These are phyloP conservation scores for Hylia prasina DNA, from an alignment of 2,113 vertebrate species.

Conservation along the genomic window DNA sequence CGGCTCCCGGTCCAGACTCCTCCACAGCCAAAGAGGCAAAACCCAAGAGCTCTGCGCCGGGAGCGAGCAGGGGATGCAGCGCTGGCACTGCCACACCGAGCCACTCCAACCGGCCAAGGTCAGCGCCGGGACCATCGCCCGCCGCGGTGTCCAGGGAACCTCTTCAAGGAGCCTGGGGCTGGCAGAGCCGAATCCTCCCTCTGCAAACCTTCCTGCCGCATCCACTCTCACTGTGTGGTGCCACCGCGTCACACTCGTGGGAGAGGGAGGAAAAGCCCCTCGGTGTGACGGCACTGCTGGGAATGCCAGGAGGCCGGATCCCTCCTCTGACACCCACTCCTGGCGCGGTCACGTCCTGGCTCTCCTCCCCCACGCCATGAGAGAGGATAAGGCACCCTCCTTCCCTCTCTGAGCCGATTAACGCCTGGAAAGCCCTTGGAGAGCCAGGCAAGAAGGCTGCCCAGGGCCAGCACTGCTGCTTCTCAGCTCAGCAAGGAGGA, in stretches of 20 bases:
- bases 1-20: neutral
- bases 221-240: neutral
- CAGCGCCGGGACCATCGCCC: neutral
- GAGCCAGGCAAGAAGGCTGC: neutral
- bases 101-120: neutral
- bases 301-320: constrained; percentile 18
- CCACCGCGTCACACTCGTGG: neutral
- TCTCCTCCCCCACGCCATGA: constrained; percentile 47
- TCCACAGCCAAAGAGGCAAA: neutral
- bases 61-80: neutral
- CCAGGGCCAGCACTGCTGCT: neutral
- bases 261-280: constrained; percentile 48
- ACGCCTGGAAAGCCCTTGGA: constrained; percentile 33
- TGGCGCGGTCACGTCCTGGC: neutral
- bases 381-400: constrained; percentile 33
- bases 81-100: neutral
- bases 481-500: neutral
- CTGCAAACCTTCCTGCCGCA: neutral
- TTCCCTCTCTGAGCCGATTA: constrained; percentile 61
- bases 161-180: neutral
- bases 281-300: neutral
- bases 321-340: constrained; percentile 45
- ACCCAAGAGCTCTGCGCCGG: neutral
- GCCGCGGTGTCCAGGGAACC: rapidly evolving
- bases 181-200: neutral